phyloP scores from a whole-genome alignment of 2,888 invertebrate genomes.

The Torymus texanus region DNA sequence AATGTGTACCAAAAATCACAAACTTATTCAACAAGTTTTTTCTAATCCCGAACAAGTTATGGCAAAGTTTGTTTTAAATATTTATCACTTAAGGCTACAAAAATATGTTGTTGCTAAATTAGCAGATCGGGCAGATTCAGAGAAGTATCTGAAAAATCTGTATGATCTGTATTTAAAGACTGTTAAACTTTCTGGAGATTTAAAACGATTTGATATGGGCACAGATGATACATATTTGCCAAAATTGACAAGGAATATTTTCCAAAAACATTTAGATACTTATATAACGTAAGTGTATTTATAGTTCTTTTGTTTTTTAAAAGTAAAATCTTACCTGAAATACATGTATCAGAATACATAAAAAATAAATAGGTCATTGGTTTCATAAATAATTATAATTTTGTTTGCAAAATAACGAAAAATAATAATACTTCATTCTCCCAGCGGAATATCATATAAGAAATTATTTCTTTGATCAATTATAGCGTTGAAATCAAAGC shows the following conservation, averaged over 20 bases:
- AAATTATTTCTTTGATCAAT: neutral
- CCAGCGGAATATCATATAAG: neutral
- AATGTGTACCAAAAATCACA: conserved; percentile 90
- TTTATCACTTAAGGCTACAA: conserved; percentile 92
- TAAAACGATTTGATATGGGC: conserved; percentile 86
- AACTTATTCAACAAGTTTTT: conserved; percentile 92
- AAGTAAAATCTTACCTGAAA: no score
- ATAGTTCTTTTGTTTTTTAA: no score
- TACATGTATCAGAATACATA: no score
- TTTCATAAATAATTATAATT: no score
- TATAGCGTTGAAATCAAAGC: conserved; percentile 83
- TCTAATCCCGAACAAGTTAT: conserved; percentile 97
- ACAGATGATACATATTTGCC: conserved; percentile 86
- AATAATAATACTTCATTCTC: no score
- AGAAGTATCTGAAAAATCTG: conserved; percentile 91
- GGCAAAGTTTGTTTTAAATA: conserved; percentile 97
- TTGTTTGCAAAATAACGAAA: no score
- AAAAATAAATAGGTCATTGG: no score
- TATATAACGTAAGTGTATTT: conserved; percentile 81
- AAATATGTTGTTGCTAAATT: conserved; percentile 90
- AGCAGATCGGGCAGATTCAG: conserved; percentile 87
- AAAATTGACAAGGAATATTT: conserved; percentile 88
- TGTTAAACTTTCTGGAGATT: conserved; percentile 83
- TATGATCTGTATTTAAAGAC: conserved; percentile 93
- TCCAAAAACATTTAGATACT: conserved; percentile 85